Evolutionary conservation across 2,888 invertebrate species (phyloP).

Genomic region (Hipparchia sbordonii): DNA sequence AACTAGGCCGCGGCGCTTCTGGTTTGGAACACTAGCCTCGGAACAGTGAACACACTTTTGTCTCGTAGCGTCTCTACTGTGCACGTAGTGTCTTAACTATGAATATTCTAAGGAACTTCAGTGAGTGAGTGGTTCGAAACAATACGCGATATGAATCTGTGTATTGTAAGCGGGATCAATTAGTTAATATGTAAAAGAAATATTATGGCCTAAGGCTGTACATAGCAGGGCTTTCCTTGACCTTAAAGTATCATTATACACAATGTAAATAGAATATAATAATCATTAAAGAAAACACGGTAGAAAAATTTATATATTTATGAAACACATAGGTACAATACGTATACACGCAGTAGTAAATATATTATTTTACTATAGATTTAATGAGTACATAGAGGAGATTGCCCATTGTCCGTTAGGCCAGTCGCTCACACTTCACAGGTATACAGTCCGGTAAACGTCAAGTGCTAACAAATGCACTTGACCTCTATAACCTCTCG

Average conservation of each 20-base stretch:
- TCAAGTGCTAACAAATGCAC: too few relatives aligned
- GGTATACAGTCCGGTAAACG: too few relatives aligned
- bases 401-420: too few relatives aligned
- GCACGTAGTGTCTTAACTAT: slow-evolving; percentile 46
- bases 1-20: slow-evolving; percentile 66
- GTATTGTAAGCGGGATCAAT: slow-evolving; percentile 79
- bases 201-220: slow-evolving; percentile 59
- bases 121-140: slow-evolving; percentile 41
- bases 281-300: slow-evolving; percentile 29
- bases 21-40: slow-evolving; percentile 39
- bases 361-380: slow-evolving; percentile 36
- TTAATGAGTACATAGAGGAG: slow-evolving; percentile 35
- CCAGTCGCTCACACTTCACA: too few relatives aligned
- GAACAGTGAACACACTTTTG: slow-evolving; percentile 47
- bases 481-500: too few relatives aligned
- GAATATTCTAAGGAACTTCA: slow-evolving; percentile 38
- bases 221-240: slow-evolving; percentile 52
- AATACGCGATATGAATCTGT: slow-evolving; percentile 37
- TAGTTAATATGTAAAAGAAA: slow-evolving; percentile 71
- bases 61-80: slow-evolving; percentile 67
- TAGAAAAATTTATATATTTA: slow-evolving; percentile 34
- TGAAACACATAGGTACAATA: slow-evolving; percentile 35
- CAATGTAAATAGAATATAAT: slow-evolving; percentile 46
- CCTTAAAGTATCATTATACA: slow-evolving; percentile 43
- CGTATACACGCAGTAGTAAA: slow-evolving; percentile 36